phyloP scores from a whole-genome alignment of 2,113 vertebrate species.

The Butorides virescens region DNA sequence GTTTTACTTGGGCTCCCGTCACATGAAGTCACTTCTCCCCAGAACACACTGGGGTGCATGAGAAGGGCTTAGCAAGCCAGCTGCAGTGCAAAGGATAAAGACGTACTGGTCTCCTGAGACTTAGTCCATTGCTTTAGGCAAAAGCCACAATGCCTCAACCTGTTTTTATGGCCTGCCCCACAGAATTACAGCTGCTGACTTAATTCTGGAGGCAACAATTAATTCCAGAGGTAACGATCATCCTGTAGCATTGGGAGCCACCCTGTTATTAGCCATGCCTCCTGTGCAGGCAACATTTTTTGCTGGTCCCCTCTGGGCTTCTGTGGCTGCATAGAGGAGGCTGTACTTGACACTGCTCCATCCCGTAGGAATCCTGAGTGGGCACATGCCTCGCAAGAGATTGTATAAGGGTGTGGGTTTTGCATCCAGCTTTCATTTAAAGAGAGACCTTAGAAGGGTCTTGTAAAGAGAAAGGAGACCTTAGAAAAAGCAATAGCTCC shows the following conservation, averaged over 20 bases:
- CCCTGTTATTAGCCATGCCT: not conserved
- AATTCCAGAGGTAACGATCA: not conserved
- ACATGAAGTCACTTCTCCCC: not conserved
- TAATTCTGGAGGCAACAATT: not conserved
- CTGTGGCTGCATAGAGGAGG: not conserved
- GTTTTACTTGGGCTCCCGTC: not conserved
- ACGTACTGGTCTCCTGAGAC: not conserved
- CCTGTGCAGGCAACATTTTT: not conserved
- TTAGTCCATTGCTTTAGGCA: not conserved
- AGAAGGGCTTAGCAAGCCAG: not conserved
- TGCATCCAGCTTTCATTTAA: not conserved
- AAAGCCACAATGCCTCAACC: not conserved
- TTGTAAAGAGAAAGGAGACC: not conserved
- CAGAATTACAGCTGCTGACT: not conserved
- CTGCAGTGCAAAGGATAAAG: not conserved
- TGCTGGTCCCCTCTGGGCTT: not conserved
- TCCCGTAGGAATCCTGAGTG: rapidly evolving
- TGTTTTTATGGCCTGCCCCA: not conserved
- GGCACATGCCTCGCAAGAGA: not conserved
- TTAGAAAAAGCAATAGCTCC: not conserved
- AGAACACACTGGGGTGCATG: not conserved
- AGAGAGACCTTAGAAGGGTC: not conserved
- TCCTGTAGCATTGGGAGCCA: not conserved
- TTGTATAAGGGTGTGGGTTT: not conserved
- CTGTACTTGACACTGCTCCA: not conserved